Evolutionary conservation across 2,113 vertebrate species (phyloP).

Genomic region (Alectura lathami): DNA sequence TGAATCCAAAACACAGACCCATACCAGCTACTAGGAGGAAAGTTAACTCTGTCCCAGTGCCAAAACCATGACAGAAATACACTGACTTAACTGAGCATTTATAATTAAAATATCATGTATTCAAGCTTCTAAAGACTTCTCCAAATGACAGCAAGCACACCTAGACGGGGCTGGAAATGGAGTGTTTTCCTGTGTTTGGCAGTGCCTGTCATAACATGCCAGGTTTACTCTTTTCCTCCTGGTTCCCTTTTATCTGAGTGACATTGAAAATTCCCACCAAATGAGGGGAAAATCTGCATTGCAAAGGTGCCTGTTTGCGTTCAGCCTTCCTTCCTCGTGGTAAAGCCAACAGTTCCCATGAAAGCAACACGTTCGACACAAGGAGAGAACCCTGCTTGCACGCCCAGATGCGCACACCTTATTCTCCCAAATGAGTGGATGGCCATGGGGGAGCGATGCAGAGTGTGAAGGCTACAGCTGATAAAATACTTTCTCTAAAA

Average conservation of each 20-base stretch:
- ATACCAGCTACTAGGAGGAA: no score
- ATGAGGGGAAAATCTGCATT: constrained; percentile 42
- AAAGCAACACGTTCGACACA: constrained; percentile 10
- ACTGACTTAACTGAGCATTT: neutral
- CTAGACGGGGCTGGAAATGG: neutral
- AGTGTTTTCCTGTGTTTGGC: neutral
- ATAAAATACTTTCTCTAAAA: constrained; percentile 54
- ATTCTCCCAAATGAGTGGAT: neutral
- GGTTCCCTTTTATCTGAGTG: constrained; percentile 10
- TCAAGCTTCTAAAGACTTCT: neutral
- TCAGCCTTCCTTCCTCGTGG: neutral
- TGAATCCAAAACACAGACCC: neutral
- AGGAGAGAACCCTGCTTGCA: constrained; percentile 35
- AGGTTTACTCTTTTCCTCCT: neutral
- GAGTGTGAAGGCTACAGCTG: constrained; percentile 9
- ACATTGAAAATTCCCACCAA: neutral
- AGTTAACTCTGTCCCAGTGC: no score
- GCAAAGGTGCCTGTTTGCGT: constrained; percentile 31
- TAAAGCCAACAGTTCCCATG: constrained; percentile 24
- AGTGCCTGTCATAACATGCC: constrained; percentile 24
- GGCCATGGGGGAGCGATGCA: constrained; percentile 1
- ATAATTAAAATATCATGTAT: constrained; percentile 9
- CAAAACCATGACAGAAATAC: neutral
- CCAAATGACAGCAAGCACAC: neutral
- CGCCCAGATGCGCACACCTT: constrained; percentile 3